Conservation (phyloP, 2,888 invertebrate species). For the Cactoblastis cactorum region DNA sequence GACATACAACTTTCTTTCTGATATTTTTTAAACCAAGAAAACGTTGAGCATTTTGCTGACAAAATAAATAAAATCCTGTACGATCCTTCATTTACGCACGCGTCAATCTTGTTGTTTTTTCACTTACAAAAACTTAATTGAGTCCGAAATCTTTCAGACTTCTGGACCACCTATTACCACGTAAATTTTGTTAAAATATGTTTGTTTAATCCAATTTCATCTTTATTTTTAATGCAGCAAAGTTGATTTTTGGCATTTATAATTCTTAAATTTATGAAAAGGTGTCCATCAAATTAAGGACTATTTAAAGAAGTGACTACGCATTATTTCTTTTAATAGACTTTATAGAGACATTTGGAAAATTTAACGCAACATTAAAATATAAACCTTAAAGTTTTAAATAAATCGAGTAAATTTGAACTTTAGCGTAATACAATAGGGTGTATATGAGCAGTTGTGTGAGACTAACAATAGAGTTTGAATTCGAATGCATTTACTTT, state of each 20-base stretch:
- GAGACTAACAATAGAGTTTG: not conserved
- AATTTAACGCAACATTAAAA: not conserved
- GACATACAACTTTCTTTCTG: too few species aligned
- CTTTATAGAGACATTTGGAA: not conserved
- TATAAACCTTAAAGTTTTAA: not conserved
- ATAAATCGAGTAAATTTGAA: not conserved
- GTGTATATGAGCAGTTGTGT: not conserved
- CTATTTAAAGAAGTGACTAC: conserved; percentile 46
- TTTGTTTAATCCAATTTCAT: not conserved
- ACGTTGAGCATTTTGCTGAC: too few species aligned
- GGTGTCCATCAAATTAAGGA: conserved; percentile 43
- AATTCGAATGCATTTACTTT: not conserved
- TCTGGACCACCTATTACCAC: conserved; percentile 17
- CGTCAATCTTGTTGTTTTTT: not conserved
- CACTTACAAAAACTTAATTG: conserved; percentile 14
- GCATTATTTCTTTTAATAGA: conserved; percentile 39
- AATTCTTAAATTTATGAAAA: conserved; percentile 17
- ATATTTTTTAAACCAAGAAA: too few species aligned
- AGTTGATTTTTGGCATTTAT: not conserved
- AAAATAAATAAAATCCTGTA: not conserved
- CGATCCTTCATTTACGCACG: not conserved
- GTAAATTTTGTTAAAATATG: not conserved
- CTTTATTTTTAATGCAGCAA: not conserved
- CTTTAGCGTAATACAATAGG: not conserved
- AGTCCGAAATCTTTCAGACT: not conserved